Percentiles rank a stretch among this genome's conserved stretches.
These are phyloP conservation scores for Temnothorax rugatulus DNA, from an alignment of 2,888 invertebrate genomes.

Conservation along the genomic window DNA sequence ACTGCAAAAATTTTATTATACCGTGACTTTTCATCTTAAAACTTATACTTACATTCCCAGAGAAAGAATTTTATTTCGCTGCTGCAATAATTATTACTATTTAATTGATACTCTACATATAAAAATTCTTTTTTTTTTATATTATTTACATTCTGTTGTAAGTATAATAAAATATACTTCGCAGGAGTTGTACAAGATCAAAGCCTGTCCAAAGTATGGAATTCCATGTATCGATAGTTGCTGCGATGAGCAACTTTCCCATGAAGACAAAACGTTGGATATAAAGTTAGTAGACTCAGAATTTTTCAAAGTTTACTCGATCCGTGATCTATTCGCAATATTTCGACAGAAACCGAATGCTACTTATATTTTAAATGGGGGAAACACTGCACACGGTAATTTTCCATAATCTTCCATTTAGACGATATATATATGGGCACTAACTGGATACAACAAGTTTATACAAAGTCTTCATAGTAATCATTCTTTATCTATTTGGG, in stretches of 20 bases:
- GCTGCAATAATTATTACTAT: background rate
- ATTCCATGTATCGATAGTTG: slow-evolving; percentile 83
- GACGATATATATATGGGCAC: background rate
- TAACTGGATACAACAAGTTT: background rate
- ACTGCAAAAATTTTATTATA: background rate
- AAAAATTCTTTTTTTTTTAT: background rate
- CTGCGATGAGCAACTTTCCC: slow-evolving; percentile 67
- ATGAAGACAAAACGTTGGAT: slow-evolving; percentile 71
- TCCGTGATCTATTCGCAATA: slow-evolving; percentile 88
- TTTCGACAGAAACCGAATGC: slow-evolving; percentile 86
- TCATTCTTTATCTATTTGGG: background rate
- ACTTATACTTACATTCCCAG: too few relatives aligned
- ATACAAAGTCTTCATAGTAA: background rate
- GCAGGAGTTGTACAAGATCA: slow-evolving; percentile 82
- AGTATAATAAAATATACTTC: background rate
- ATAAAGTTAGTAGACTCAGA: slow-evolving; percentile 83
- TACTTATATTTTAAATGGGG: slow-evolving; percentile 90
- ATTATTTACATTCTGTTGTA: background rate
- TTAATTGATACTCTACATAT: background rate
- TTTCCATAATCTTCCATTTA: background rate
- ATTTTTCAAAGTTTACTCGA: slow-evolving; percentile 88
- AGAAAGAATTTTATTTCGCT: background rate
- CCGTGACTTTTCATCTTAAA: too few relatives aligned
- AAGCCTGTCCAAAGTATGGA: slow-evolving; percentile 84
- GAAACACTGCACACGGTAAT: slow-evolving; percentile 92